Percentiles rank a stretch among this genome's conserved stretches.
These are phyloP conservation scores for Gorsachius magnificus DNA, from an alignment of 2,797 vertebrate genomes.

Conservation along the genomic window DNA sequence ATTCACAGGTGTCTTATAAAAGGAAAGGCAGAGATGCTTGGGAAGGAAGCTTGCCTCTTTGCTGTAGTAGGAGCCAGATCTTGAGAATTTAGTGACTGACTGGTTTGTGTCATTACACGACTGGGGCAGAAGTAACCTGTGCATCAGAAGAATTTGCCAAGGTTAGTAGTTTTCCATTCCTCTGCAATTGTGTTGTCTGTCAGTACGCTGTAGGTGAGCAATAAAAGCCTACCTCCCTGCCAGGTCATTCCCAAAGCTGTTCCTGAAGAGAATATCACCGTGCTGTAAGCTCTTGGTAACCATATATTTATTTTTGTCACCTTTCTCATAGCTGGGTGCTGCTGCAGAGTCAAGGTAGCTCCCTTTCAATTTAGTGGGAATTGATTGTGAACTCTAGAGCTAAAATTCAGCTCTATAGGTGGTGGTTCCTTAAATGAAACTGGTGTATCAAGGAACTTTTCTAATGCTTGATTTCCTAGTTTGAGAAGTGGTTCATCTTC, in stretches of 20 bases:
- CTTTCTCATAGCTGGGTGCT: background rate
- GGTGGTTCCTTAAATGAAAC: background rate
- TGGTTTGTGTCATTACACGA: accelerated
- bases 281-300: background rate
- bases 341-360: background rate
- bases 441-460: background rate
- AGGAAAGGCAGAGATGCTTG: background rate
- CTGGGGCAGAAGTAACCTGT: background rate
- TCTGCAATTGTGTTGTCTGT: accelerated
- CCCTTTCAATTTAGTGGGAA: background rate
- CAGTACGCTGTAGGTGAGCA: accelerated
- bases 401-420: background rate
- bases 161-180: background rate
- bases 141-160: background rate
- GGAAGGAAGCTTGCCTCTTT: accelerated
- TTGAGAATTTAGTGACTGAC: background rate
- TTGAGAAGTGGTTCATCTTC: accelerated
- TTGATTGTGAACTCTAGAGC: background rate
- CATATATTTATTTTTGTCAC: accelerated
- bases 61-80: accelerated
- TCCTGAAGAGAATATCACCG: background rate
- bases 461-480: background rate
- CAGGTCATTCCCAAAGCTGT: background rate
- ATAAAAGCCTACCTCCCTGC: accelerated
- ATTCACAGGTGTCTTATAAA: background rate